phyloP scores from a whole-genome alignment of 2,888 invertebrate genomes.

The Kryphioiulus occultus region DNA sequence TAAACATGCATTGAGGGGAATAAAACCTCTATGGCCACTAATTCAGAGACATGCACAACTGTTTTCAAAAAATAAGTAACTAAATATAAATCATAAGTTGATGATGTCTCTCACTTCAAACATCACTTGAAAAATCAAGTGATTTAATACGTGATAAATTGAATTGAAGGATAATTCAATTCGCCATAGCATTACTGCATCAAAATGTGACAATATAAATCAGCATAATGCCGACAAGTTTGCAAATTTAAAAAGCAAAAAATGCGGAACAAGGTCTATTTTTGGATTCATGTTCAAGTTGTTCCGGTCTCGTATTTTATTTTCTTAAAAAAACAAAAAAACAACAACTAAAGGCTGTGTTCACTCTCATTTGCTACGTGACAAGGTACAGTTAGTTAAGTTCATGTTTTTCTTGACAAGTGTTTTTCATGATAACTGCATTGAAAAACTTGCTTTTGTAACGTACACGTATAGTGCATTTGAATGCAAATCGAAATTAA shows the following conservation, averaged over 20 bases:
- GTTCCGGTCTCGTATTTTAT: neutral
- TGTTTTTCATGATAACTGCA: neutral
- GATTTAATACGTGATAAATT: no score
- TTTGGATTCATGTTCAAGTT: neutral
- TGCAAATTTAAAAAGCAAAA: neutral
- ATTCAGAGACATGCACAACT: no score
- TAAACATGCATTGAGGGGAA: no score
- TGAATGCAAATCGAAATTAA: neutral
- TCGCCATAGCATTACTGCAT: neutral
- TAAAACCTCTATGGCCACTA: no score
- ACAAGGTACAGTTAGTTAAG: neutral
- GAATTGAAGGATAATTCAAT: neutral
- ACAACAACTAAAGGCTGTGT: neutral
- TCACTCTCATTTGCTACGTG: neutral
- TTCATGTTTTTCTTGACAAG: neutral
- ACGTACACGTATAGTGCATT: neutral
- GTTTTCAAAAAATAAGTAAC: no score
- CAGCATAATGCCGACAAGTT: neutral
- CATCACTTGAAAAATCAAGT: no score
- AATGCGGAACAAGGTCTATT: neutral
- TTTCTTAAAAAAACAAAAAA: neutral
- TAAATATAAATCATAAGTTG: no score
- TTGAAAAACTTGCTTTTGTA: neutral
- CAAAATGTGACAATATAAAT: neutral
- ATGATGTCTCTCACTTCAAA: no score